Evolutionary conservation across 2,888 invertebrate species (phyloP).

Genomic region (Lasiommata megera): DNA sequence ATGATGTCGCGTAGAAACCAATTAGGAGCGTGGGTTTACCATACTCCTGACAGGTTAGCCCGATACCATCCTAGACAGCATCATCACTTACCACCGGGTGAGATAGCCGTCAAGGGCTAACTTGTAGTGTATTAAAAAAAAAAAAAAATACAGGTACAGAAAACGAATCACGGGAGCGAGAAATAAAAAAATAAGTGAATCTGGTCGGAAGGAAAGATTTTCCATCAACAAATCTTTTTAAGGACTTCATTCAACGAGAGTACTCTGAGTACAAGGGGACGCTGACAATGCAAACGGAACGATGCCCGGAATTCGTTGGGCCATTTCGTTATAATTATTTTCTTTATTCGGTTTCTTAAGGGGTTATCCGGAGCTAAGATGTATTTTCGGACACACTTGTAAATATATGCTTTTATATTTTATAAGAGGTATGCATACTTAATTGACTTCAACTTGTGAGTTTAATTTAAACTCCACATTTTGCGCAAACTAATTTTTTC

Average conservation of each 20-base stretch:
- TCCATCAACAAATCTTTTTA: constrained; percentile 22
- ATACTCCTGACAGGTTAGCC: no score
- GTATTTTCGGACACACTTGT: not conserved
- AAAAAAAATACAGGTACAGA: no score
- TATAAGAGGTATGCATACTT: not conserved
- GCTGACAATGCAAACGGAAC: constrained; percentile 18
- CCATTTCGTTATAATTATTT: constrained; percentile 11
- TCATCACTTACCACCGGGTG: no score
- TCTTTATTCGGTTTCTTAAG: not conserved
- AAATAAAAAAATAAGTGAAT: not conserved
- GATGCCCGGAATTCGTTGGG: not conserved
- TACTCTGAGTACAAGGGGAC: constrained; percentile 14
- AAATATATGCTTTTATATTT: not conserved
- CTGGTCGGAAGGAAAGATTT: constrained; percentile 16
- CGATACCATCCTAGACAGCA: no score
- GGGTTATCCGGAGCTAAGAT: not conserved
- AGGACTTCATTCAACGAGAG: constrained; percentile 16
- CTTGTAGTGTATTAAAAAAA: no score
- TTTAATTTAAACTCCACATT: no score
- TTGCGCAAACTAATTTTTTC: no score
- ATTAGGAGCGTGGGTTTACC: no score
- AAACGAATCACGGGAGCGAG: not conserved
- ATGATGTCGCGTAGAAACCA: no score
- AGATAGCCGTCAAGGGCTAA: no score
- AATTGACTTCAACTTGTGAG: no score